Base-by-base conservation (phyloP, 2,113 vertebrate species). In the Morone saxatilis region DNA sequence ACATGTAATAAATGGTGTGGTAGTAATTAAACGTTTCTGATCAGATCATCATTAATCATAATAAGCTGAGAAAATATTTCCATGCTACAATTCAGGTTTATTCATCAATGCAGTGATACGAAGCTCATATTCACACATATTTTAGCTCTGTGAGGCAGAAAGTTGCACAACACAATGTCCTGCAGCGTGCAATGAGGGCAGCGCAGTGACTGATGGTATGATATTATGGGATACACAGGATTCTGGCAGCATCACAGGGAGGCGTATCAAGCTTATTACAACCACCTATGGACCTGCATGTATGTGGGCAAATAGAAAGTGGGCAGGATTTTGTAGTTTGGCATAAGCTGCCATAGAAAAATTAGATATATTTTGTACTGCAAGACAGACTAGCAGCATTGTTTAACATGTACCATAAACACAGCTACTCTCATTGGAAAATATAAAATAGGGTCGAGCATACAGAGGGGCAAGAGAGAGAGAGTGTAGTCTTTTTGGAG, bases 201-300 rank as follows among this genome's bases (percentile, higher is more conserved):
- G 56, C 71, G 7, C 71, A 69, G n/a, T 70, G 22, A 79, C 31
- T 76, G 10, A 74, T 76, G 10, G 12, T 66, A 61, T 53, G 12
- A 19, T 83, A 62, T 48, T 77, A 51, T 66, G 25, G 76, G 60
- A 81, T 83, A 60, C 50, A 59, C 19, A 57, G n/a, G 60, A 54
- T 60, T 59, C 9, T 54, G 12, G n/a, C 53, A 83, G 16, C 22
- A 69, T 25, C 5, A 22, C 11, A 50, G 38, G 6, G 12, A 85
- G 7, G 61, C 65, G 14, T 65, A 40, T 67, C 51, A 60, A 51
- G 56, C 51, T 59, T 57, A 79, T 77, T 74, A 67, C 20, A 48
- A 14, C 43, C 17, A 56, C 43, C 25, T 66, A 6, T 48, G 38
- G 19, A 75, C 19, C 19, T 71, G 16, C 48, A n/a, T 76, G 22